Percentiles rank a stretch among this genome's conserved stretches.
Conservation (phyloP, 2,113 vertebrate species). For the Rhinogobius similis region DNA sequence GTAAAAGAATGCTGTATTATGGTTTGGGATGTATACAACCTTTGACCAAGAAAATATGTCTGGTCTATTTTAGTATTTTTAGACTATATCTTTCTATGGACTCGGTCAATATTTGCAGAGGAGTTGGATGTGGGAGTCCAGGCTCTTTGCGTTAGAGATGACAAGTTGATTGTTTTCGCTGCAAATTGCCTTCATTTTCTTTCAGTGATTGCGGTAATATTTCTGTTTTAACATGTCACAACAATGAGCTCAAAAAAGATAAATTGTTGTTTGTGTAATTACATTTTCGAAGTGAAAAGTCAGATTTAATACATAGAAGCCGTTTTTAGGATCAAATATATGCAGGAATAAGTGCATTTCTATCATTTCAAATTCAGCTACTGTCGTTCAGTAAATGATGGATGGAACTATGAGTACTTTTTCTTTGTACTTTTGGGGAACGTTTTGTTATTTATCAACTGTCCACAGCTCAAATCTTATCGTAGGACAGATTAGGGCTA, state of each 20-base stretch:
- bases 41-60: neutral
- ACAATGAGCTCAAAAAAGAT: neutral
- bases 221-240: neutral
- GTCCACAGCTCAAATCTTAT: too few species aligned
- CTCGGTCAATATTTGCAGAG: slow-evolving; percentile 4
- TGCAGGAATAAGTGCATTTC: too few species aligned
- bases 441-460: too few species aligned
- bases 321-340: too few species aligned
- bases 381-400: too few species aligned
- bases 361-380: too few species aligned
- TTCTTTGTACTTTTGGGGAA: too few species aligned
- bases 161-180: neutral
- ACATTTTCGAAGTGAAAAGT: neutral
- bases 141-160: neutral
- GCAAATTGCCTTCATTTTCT: neutral
- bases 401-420: too few species aligned
- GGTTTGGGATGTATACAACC: neutral
- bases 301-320: too few species aligned
- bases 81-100: too few species aligned
- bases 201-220: neutral
- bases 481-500: too few species aligned
- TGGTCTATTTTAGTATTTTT: neutral
- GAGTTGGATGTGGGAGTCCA: neutral
- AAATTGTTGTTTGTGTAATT: neutral
- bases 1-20: neutral